A percentile compares a stretch with the other conserved stretches of the same genome.
Evolutionary conservation across 2,888 invertebrate genomes (phyloP).

Genomic region (Cerceris ruficornis): DNA sequence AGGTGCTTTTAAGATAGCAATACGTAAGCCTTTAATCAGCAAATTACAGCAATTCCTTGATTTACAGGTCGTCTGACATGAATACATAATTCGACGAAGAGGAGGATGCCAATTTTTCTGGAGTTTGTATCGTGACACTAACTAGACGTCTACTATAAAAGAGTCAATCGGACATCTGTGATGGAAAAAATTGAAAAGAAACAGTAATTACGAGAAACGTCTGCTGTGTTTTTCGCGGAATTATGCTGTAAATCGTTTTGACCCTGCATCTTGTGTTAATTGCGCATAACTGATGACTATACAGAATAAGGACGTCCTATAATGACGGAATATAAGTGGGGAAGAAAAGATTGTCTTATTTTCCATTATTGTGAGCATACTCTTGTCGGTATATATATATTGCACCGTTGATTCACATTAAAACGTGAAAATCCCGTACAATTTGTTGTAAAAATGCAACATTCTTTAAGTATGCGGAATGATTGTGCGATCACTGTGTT

Average conservation of each 20-base stretch:
- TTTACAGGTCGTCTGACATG: conserved; percentile 6
- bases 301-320: conserved; percentile 13
- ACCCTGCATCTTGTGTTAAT: conserved; percentile 16
- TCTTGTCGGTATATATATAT: no score
- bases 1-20: background rate
- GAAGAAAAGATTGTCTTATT: conserved; percentile 8
- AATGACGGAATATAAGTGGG: background rate
- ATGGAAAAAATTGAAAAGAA: conserved; percentile 13
- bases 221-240: conserved; percentile 29
- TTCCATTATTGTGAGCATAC: background rate
- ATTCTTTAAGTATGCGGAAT: no score
- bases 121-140: conserved; percentile 21
- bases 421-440: no score
- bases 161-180: conserved; percentile 6
- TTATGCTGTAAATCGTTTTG: background rate
- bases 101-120: conserved; percentile 4
- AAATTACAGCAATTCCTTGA: conserved; percentile 35
- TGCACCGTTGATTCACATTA: no score
- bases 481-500: no score
- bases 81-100: conserved; percentile 1
- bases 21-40: conserved; percentile 15
- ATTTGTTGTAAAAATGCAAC: no score
- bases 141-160: conserved; percentile 28
- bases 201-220: conserved; percentile 4
- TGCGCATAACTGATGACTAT: conserved; percentile 19